phyloP scores from a whole-genome alignment of 2,888 invertebrate genomes.

The Agrilus biguttatus region DNA sequence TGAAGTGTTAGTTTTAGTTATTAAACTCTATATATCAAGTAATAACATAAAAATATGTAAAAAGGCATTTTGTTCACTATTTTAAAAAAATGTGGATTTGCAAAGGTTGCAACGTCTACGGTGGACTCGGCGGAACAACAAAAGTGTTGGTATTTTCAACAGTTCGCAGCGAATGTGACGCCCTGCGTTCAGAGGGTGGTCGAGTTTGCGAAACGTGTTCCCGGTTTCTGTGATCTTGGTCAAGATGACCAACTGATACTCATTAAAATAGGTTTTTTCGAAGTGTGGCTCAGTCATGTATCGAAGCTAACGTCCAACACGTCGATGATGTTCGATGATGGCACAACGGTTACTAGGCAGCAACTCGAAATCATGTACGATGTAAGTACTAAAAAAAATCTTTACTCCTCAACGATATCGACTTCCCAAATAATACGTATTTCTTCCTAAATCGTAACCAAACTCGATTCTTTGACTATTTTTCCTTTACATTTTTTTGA shows the following conservation, averaged over 20 bases:
- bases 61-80: too few relatives aligned
- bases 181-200: conserved; percentile 88
- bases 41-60: too few relatives aligned
- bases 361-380: conserved; percentile 82
- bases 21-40: too few relatives aligned
- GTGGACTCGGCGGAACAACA: conserved; percentile 54
- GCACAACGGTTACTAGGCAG: conserved; percentile 64
- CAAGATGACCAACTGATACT: conserved; percentile 95
- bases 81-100: neutral
- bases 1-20: too few relatives aligned
- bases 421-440: neutral
- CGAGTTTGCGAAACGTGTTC: conserved; percentile 90
- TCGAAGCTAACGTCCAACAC: conserved; percentile 63
- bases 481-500: neutral
- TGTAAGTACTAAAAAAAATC: conserved; percentile 39
- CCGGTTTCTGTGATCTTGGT: conserved; percentile 77
- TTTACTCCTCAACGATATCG: too few relatives aligned
- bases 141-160: conserved; percentile 77
- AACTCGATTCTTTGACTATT: neutral
- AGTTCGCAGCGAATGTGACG: conserved; percentile 71
- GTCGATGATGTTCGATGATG: conserved; percentile 80
- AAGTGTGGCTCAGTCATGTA: conserved; percentile 85
- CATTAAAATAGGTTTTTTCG: conserved; percentile 93
- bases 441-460: neutral
- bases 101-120: conserved; percentile 37